Conservation (phyloP, 2,797 vertebrate species). For the Gymnoscopelus microlampas region DNA sequence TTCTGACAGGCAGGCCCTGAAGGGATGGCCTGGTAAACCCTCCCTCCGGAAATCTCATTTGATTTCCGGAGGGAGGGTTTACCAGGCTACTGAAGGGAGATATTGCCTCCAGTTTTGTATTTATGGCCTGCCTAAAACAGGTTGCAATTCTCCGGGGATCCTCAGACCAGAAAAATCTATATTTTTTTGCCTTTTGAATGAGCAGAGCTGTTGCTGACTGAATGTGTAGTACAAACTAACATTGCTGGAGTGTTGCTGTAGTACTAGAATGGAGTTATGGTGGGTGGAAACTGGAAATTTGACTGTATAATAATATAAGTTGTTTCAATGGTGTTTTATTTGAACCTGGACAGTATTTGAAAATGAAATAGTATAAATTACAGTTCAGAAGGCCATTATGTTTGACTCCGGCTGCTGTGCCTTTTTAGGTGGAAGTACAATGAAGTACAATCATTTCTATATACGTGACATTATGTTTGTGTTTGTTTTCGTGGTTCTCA, state of each 20-base stretch:
- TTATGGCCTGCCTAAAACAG: slow-evolving; percentile 18
- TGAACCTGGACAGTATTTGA: slow-evolving; percentile 20
- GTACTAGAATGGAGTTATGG: slow-evolving; percentile 23
- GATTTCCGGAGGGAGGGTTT: too few relatives aligned
- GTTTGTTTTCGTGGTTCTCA: slow-evolving; percentile 54
- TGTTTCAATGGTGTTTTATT: slow-evolving; percentile 25
- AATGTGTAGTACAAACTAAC: slow-evolving; percentile 33
- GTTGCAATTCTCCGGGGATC: slow-evolving; percentile 31
- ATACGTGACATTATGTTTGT: slow-evolving; percentile 4
- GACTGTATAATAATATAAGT: slow-evolving; percentile 41
- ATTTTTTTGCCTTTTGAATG: slow-evolving; percentile 6
- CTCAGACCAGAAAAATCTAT: slow-evolving; percentile 8
- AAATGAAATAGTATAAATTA: not conserved
- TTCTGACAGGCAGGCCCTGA: too few relatives aligned
- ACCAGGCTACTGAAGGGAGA: not conserved
- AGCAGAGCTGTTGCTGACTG: slow-evolving; percentile 18
- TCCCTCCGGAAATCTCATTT: too few relatives aligned
- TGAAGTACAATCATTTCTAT: slow-evolving; percentile 79
- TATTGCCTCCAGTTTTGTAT: slow-evolving; percentile 28
- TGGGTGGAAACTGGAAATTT: slow-evolving; percentile 11
- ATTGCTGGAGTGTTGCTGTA: slow-evolving; percentile 17
- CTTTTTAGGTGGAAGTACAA: slow-evolving; percentile 53
- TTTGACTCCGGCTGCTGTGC: slow-evolving; percentile 61
- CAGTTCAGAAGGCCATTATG: slow-evolving; percentile 31
- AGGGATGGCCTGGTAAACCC: too few relatives aligned